phyloP scores from a whole-genome alignment of 2,797 vertebrate genomes.

The Semotilus atromaculatus region DNA sequence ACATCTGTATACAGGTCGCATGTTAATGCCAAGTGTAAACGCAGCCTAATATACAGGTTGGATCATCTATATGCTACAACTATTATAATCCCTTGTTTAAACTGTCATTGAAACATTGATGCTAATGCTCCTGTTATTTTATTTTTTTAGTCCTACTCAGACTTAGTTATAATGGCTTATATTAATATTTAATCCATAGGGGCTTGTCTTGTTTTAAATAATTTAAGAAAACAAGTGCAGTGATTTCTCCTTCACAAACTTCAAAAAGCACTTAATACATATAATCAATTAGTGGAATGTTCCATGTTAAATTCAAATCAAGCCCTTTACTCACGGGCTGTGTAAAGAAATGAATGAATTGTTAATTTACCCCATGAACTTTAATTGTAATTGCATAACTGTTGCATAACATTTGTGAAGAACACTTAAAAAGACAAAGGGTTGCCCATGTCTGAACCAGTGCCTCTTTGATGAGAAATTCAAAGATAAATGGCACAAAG shows the following conservation, averaged over 20 bases:
- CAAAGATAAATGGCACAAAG: background rate
- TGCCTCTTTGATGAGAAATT: background rate
- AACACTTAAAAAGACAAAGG: slow-evolving; percentile 1
- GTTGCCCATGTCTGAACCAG: background rate
- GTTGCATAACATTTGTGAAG: background rate
- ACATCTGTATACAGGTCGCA: too few relatives aligned
- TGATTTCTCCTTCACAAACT: slow-evolving; percentile 11
- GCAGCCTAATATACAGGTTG: background rate
- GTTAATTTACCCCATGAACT: background rate
- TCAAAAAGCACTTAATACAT: slow-evolving; percentile 1
- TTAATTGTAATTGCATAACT: background rate
- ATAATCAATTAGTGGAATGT: slow-evolving; percentile 3
- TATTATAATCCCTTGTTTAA: background rate
- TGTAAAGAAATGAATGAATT: background rate
- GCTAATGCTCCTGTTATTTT: slow-evolving; percentile 7
- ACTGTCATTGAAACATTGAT: slow-evolving; percentile 17
- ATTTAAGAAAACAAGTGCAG: slow-evolving; percentile 31
- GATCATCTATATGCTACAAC: background rate
- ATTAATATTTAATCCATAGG: slow-evolving; percentile 36
- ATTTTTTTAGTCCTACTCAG: slow-evolving; percentile 3
- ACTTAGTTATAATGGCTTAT: slow-evolving; percentile 27
- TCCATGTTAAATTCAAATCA: slow-evolving; percentile 3
- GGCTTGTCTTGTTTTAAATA: slow-evolving; percentile 27
- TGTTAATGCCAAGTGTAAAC: too few relatives aligned
- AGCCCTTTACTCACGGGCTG: background rate